Base-by-base conservation (phyloP, 2,888 invertebrate species). In the Aleiodes alternator region DNA sequence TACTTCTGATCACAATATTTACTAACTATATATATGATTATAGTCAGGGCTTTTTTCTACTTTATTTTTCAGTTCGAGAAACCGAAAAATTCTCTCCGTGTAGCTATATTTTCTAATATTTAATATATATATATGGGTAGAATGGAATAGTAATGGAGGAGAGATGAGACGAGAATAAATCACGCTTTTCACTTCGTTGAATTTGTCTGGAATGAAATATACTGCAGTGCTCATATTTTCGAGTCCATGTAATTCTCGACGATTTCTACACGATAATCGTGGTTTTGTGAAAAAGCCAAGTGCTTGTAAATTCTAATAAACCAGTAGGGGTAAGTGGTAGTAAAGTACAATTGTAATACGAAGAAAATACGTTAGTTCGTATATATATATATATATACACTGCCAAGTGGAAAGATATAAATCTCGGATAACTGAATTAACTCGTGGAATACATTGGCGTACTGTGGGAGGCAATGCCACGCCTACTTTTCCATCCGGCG, bases 251-350 rank as follows among this genome's bases (percentile, higher is more conserved):
- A 16, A 73, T 68, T 51, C 55, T 34, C 11, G 7, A 38, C 29
- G 55, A 87, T 87, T 87, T 87, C 84, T 53, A 75, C 56, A 66
- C 48, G 76, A 76, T 76, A 75, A 78, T 66, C 74, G 68, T 73
- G 68, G 78, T 34, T 23, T 78, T 75, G 23, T 48, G 51, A n/a
- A 68, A 80, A 80, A 78, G 79, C 72, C 77, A 73, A 78, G 79
- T 83, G 87, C 87, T 86, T 88, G 85, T 89, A 89, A 89, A 89
- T 89, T 89, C 87, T 88, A 88, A 88, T 88, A 88, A 88, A 87
- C 81, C 78, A 53, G 73, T 50, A 76, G 76, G 79, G 78, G 80
- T 78, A 77, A 76, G 76, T 78, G 78, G 80, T 78, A 77, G 76
- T 77, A 66, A 74, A 80, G 73, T 51, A 80, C 80, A 73, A 77